Base-by-base conservation (phyloP, 2,797 vertebrate genomes). In the Urosaurus nigricauda region DNA sequence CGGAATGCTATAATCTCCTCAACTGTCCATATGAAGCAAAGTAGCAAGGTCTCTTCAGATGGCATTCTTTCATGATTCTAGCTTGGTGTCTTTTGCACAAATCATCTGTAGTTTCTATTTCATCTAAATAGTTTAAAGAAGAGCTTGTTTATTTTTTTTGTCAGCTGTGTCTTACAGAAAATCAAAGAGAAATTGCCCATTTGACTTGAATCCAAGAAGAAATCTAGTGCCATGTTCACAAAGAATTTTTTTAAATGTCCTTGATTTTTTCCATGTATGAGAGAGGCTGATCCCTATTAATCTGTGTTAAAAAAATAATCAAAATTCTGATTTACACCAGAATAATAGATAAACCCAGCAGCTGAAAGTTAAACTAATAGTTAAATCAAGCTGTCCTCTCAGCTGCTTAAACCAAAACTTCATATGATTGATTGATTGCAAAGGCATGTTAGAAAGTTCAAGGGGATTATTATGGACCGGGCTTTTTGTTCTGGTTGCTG, bases 361-460 rank as follows among this genome's bases (percentile, higher is more conserved):
- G 19, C 19, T 60, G 17, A 60, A 60, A 79, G 71, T 87, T 82
- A 70, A 32, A 32, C 29, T 70, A 70, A 70, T 70, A 74, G 35
- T 1, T 37, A 40, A 37, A 47, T 26, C 29, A 16, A 40, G 35
- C 53, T 87, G 40, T 86, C 29, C 19, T 92, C 88, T 86, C 87
- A 86, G 79, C 35, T 89, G 35, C 24, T 75, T 89, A 71, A 89
- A 47, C 21, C 79, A 68, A 90, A 93, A 73, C 29, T 85, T n/a
- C 2, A 80, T 70, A 84, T 47, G 40, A 86, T 29, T 86, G 53
- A 60, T 60, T 60, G 40, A 75, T 26, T 63, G 58, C 60, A 91
- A 92, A 90, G 56, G 26, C 24, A 87, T 90, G 24, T 5, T 90
- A n/a, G 91, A 93, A 94, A 91, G 88, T 71, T 13, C 65, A 71